Evolutionary conservation across 2,888 invertebrate species (phyloP).

Genomic region (Apotomis betuletana): DNA sequence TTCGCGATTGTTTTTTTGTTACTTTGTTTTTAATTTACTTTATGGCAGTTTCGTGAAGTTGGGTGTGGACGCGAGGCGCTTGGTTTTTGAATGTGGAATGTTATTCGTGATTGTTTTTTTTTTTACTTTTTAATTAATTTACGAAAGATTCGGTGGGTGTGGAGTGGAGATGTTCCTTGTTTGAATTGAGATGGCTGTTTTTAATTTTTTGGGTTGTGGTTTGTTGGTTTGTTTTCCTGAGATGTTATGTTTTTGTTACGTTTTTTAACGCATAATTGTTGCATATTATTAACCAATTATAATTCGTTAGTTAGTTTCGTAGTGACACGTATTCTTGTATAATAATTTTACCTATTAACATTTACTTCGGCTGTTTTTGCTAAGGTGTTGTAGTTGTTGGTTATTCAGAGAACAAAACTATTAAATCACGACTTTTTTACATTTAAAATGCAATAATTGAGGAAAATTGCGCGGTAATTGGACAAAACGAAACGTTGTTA

Average conservation of each 20-base stretch:
- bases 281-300: background rate
- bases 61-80: constrained; percentile 9
- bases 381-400: background rate
- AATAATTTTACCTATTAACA: constrained; percentile 3
- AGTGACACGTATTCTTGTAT: background rate
- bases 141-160: background rate
- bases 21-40: background rate
- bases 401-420: constrained; percentile 20
- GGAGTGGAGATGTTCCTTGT: constrained; percentile 37
- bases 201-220: constrained; percentile 14
- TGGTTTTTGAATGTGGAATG: constrained; percentile 1
- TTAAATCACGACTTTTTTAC: constrained; percentile 17
- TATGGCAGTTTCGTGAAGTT: constrained; percentile 26
- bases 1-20: constrained; percentile 10
- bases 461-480: constrained; percentile 36
- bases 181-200: constrained; percentile 37
- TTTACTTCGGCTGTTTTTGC: background rate
- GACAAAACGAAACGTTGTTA: constrained; percentile 30
- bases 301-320: too few relatives aligned
- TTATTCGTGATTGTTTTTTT: constrained; percentile 14
- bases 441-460: constrained; percentile 36
- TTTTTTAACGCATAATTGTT: too few relatives aligned
- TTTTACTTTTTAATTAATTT: constrained; percentile 3
- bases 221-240: background rate
- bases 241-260: too few relatives aligned